Base-by-base conservation (phyloP, 1,140 invertebrate genomes). In the Phthorimaea operculella region DNA sequence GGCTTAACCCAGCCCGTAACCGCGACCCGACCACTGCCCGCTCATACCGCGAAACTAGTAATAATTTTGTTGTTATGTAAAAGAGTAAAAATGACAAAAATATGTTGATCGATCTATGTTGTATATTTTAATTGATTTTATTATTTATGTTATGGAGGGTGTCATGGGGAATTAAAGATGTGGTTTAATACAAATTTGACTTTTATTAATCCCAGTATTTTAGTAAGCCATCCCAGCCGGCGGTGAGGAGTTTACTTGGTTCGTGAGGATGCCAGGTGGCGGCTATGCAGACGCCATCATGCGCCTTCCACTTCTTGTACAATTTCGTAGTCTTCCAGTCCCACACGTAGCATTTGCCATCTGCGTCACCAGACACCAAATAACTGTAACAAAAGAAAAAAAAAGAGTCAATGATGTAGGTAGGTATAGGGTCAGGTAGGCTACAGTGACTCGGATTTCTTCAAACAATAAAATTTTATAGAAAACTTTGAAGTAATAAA, bases 281-380 rank as follows among this genome's bases (percentile, higher is more conserved):
- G 12, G 91, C 90, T 49, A 99, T 98, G 77, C 98, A 99, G 0
- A 99, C 97, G 62, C 95, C 94, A 64, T 99, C 97, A 79, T 99
- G 98, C 0, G 98, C 98, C 84, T 99, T 99, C 94, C 97, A 99
- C 76, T 98, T 98, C 75, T 95, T 97, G 78, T 97, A 98, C 48
- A 99, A 88, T 87, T 98, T 97, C 36, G 97, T 98, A 0, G 96
- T 98, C 81, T 99, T 99, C 98, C 98, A 99, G 79, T 99, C 98
- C 98, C 98, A 99, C 34, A 99, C 91, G 77, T 97, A 99, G 63
- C 97, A 93, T 85, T 99, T 99, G 1, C 98, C 98, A 87, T 99
- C 98, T 4, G 97, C 98, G 87, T 99, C 98, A n/a, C 98, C 98
- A 0, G 96, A 99, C 18, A 98, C 93, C 28, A 99, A 87, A 79